A percentile compares a stretch with the other conserved stretches of the same genome.
Evolutionary conservation across 2,888 invertebrate species (phyloP).

Genomic region (Adela reaumurella): DNA sequence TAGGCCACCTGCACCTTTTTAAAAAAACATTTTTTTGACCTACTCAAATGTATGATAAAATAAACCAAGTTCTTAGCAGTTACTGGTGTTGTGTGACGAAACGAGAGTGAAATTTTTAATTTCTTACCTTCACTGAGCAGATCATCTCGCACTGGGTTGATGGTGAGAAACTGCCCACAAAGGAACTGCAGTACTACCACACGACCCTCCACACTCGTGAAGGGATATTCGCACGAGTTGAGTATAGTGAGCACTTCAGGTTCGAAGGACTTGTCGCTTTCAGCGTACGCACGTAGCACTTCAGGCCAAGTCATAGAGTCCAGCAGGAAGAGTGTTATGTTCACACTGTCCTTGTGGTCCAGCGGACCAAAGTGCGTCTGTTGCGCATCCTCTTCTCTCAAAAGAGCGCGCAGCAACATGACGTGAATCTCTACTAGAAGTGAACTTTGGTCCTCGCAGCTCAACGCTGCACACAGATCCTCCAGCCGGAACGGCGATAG

Average conservation of each 20-base stretch:
- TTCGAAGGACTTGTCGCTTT: constrained; percentile 83
- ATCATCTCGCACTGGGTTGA: constrained; percentile 90
- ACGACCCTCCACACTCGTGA: constrained; percentile 72
- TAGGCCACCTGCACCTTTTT: no score
- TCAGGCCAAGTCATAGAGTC: constrained; percentile 98
- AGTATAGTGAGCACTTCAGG: constrained; percentile 67
- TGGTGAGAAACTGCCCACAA: constrained; percentile 91
- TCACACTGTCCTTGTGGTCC: constrained; percentile 96
- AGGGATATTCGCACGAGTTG: constrained; percentile 82
- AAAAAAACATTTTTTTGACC: no score
- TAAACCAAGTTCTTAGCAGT: no score
- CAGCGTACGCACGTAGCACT: constrained; percentile 82
- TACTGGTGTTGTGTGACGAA: no score
- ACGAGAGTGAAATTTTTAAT: no score
- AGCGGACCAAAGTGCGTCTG: constrained; percentile 94
- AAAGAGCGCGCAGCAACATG: constrained; percentile 83
- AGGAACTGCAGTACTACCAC: constrained; percentile 83
- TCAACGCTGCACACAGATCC: constrained; percentile 92
- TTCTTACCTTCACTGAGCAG: constrained; percentile 83
- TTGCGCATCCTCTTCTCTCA: constrained; percentile 91
- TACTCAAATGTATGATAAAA: no score
- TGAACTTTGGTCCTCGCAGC: constrained; percentile 89
- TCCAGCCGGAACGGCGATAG: constrained; percentile 94
- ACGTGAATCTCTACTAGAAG: constrained; percentile 92
- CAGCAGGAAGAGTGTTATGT: constrained; percentile 87